A percentile compares a stretch with the other conserved stretches of the same genome.
Evolutionary conservation across 2,888 invertebrate genomes (phyloP).

Genomic region (Brachylomia viminalis): DNA sequence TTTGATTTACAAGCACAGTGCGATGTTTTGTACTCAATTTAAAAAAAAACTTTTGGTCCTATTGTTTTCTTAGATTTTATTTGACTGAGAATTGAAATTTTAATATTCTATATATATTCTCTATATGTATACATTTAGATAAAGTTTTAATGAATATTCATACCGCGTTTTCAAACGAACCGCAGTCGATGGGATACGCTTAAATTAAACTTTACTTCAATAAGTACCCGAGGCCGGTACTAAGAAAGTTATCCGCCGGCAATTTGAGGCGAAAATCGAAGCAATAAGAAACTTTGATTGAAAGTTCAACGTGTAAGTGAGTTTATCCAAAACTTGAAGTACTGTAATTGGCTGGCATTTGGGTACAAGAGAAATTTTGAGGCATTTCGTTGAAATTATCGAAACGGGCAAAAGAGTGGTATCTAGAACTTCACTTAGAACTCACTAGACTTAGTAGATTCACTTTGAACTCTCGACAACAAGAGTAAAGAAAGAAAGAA

Average conservation of each 20-base stretch:
- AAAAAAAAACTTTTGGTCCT: neutral
- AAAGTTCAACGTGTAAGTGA: conserved; percentile 35
- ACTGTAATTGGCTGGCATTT: conserved; percentile 34
- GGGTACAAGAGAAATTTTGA: neutral
- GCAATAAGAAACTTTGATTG: conserved; percentile 44
- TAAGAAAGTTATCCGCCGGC: conserved; percentile 33
- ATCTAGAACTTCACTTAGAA: neutral
- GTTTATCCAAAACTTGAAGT: conserved; percentile 12
- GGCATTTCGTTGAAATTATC: neutral
- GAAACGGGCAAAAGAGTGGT: neutral
- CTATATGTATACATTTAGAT: conserved; percentile 1
- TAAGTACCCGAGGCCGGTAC: conserved; percentile 13
- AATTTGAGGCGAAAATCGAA: conserved; percentile 34
- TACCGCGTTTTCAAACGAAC: conserved; percentile 24
- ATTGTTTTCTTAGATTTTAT: conserved; percentile 7
- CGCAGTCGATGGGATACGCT: conserved; percentile 45
- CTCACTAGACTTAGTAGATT: too few species aligned
- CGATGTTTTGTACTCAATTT: neutral
- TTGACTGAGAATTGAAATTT: conserved; percentile 12
- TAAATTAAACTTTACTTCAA: conserved; percentile 53
- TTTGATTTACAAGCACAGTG: neutral
- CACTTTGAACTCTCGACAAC: accelerated
- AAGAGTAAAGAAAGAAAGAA: neutral
- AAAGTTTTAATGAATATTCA: conserved; percentile 61
- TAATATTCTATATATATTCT: conserved; percentile 17